Conservation (phyloP, 2,888 invertebrate genomes). For the Rotaria sp. region DNA sequence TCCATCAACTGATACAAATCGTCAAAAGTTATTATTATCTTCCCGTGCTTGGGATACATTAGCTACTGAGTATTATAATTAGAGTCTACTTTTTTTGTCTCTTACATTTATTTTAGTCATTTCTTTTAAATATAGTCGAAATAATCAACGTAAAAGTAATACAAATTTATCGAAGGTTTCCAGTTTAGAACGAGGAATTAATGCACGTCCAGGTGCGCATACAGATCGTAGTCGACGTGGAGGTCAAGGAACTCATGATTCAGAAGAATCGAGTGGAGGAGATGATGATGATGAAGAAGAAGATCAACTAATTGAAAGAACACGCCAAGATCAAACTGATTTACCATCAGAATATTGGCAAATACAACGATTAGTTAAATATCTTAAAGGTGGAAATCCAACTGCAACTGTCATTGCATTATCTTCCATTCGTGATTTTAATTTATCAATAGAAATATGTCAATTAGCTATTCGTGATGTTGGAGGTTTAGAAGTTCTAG, state of each 20-base stretch:
- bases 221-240: not conserved
- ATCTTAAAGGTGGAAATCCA: constrained; percentile 81
- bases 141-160: not conserved
- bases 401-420: constrained; percentile 85
- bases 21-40: not conserved
- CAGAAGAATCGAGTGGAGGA: constrained; percentile 11
- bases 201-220: not conserved
- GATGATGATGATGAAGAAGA: constrained; percentile 56
- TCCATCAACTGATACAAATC: not conserved
- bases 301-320: constrained; percentile 52
- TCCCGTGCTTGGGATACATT: constrained; percentile 20
- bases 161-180: not conserved
- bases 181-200: not conserved
- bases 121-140: not conserved
- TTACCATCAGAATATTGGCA: constrained; percentile 88
- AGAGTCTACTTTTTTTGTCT: not conserved
- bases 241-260: not conserved
- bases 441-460: constrained; percentile 71
- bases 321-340: constrained; percentile 58
- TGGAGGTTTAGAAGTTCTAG: constrained; percentile 80
- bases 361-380: constrained; percentile 85
- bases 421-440: constrained; percentile 80
- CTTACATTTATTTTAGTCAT: not conserved
- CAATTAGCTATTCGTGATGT: constrained; percentile 78
- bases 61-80: not conserved